Conservation (phyloP, 2,113 vertebrate genomes). For the Cyprinus carpio region DNA sequence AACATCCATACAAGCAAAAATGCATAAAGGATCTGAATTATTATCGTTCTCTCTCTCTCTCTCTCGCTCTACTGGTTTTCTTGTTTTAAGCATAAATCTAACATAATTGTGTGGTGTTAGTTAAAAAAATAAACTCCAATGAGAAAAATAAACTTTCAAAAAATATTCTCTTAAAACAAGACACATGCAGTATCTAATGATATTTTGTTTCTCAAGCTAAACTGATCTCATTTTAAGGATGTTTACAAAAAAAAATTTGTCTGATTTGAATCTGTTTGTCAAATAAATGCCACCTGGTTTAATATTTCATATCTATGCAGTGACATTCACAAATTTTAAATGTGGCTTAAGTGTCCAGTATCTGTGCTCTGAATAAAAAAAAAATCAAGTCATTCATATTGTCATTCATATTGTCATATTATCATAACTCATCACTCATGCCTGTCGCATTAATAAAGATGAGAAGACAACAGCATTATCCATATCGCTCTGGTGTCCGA, state of each 20-base stretch:
- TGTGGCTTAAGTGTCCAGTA: neutral
- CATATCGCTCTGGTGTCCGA: neutral
- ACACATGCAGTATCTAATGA: neutral
- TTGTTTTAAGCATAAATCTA: neutral
- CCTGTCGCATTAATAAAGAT: constrained; percentile 11
- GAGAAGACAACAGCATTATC: neutral
- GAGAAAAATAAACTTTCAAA: neutral
- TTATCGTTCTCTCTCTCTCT: neutral
- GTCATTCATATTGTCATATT: constrained; percentile 8
- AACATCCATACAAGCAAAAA: neutral
- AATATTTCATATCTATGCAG: neutral
- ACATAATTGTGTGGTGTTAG: neutral
- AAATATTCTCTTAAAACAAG: neutral
- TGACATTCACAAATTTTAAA: neutral
- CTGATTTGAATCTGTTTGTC: neutral
- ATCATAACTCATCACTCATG: constrained; percentile 9
- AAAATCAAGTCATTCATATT: neutral
- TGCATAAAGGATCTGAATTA: neutral
- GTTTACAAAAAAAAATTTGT: neutral
- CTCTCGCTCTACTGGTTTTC: too few relatives aligned
- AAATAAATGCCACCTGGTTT: neutral
- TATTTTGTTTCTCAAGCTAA: neutral
- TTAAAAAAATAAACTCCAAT: neutral
- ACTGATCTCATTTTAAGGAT: neutral
- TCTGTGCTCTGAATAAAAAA: neutral